Base-by-base conservation (phyloP, 2,797 vertebrate genomes). In the Podarcis siculus region DNA sequence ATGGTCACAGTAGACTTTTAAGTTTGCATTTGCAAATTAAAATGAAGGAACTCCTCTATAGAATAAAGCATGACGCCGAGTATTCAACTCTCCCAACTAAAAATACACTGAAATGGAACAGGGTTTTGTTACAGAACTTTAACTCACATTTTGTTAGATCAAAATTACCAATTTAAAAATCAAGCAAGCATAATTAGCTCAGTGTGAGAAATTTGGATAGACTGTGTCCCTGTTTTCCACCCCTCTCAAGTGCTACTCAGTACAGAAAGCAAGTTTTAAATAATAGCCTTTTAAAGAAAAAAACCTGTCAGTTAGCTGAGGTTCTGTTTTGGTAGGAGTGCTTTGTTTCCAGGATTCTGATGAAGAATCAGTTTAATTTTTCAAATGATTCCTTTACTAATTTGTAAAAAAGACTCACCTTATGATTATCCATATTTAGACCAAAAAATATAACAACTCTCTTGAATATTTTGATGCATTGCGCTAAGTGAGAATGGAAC, bases 21-120 rank as follows among this genome's bases (percentile, higher is more conserved):
- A 93, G 88, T 87, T 86, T 92, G 95, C 94, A 93, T 96, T 93
- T 96, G n/a, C 90, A 94, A 94, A 95, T 89, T 90, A 95, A 94
- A 93, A 96, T 92, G 95, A 95, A 96, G 95, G 61, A 97, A 89
- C 73, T 81, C 49, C 73, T 2, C 67, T 75, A 3, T 89, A 85
- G 42, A 79, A 25, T 85, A 8, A 80, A 92, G 32, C 58, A 15
- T 35, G 72, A 2, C 35, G 0, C 21, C 21, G 15, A 80, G 30
- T 8, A 10, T n/a, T 79, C 85, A 87, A 10, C 66, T 86, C 25
- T 61, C 13, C 72, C n/a, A 86, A 77, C 1, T 82, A 0, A 77
- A 89, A 82, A 35, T 1, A 25, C 0, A 2, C 9, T 55, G 82
- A 17, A 17, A 15, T n/a, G 0, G 45, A 87, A 79, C 85, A 72